These are phyloP conservation scores for Itoplectis maculator DNA, from an alignment of 2,888 invertebrate genomes.

Conservation along the genomic window DNA sequence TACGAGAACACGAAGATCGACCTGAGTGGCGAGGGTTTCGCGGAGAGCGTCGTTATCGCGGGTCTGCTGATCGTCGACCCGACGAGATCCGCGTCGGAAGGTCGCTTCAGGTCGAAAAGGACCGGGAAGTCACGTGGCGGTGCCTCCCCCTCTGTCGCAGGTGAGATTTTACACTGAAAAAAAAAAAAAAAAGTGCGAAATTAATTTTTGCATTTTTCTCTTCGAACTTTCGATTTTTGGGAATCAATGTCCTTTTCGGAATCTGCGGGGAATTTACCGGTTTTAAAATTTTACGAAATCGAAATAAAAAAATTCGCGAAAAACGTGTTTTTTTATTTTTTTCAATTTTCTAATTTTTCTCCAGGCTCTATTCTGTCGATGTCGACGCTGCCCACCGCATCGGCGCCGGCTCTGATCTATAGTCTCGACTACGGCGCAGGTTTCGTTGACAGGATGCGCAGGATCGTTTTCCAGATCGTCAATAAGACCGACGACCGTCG, in stretches of 20 bases:
- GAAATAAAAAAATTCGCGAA: not conserved
- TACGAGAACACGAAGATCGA: conserved; percentile 86
- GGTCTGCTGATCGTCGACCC: conserved; percentile 73
- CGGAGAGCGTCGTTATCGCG: conserved; percentile 85
- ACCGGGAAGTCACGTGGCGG: conserved; percentile 52
- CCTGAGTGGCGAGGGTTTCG: conserved; percentile 85
- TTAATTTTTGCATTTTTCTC: too few species aligned
- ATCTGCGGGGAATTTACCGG: too few species aligned
- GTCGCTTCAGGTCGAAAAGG: conserved; percentile 24
- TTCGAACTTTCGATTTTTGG: too few species aligned
- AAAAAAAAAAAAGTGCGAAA: too few species aligned
- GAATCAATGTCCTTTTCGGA: too few species aligned
- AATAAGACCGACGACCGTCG: conserved; percentile 83
- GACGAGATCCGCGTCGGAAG: conserved; percentile 9
- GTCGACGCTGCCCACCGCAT: not conserved
- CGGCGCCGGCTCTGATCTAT: conserved; percentile 69
- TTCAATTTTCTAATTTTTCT: not conserved
- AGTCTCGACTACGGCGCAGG: conserved; percentile 83
- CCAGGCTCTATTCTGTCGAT: conserved; percentile 48
- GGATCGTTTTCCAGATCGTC: conserved; percentile 82
- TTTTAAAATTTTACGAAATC: too few species aligned
- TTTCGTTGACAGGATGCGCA: conserved; percentile 81
- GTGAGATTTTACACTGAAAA: too few species aligned
- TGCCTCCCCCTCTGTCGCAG: conserved; percentile 15
- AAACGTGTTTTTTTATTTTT: not conserved